Conservation (phyloP, 1,140 invertebrate genomes). For the Drosophila orena region DNA sequence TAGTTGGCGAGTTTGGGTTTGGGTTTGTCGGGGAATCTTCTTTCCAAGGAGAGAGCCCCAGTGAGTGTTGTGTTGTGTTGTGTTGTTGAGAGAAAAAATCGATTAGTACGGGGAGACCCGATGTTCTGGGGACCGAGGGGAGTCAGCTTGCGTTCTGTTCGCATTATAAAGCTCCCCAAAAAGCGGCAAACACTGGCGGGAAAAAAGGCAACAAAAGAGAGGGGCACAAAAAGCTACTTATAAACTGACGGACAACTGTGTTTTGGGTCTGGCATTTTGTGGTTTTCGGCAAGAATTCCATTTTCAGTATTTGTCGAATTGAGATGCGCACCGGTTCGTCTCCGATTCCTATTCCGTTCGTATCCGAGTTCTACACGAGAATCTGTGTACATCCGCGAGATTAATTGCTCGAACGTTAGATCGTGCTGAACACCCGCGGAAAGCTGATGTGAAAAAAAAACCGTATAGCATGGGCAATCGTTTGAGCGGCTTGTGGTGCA, state of each 20-base stretch:
- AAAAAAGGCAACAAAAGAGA: conserved; percentile 15
- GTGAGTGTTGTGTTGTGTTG: not conserved
- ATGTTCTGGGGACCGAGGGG: conserved; percentile 15
- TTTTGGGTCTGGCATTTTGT: conserved; percentile 72
- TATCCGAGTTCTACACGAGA: conserved; percentile 15
- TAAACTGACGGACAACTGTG: conserved; percentile 68
- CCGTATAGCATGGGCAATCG: conserved; percentile 78
- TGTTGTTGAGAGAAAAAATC: conserved; percentile 51
- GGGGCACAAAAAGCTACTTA: conserved; percentile 66
- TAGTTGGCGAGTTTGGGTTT: conserved; percentile 1
- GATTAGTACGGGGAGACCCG: conserved; percentile 52
- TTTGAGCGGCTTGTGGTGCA: conserved; percentile 83
- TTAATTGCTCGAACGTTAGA: conserved; percentile 18
- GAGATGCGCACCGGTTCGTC: conserved; percentile 80
- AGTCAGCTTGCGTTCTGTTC: conserved; percentile 43
- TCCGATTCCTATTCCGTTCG: conserved; percentile 4
- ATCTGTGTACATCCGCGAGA: conserved; percentile 9
- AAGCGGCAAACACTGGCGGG: conserved; percentile 33
- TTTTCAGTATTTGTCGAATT: conserved; percentile 84
- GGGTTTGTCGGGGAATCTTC: conserved; percentile 40
- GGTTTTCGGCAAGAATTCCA: conserved; percentile 82
- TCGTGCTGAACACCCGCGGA: conserved; percentile 12
- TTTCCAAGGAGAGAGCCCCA: conserved; percentile 13
- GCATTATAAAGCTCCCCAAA: conserved; percentile 63
- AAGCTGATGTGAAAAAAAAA: conserved; percentile 44